Percentiles rank a stretch among this genome's conserved stretches.
Conservation (phyloP, 2,113 vertebrate species). For the Phylloscopus trochilus region DNA sequence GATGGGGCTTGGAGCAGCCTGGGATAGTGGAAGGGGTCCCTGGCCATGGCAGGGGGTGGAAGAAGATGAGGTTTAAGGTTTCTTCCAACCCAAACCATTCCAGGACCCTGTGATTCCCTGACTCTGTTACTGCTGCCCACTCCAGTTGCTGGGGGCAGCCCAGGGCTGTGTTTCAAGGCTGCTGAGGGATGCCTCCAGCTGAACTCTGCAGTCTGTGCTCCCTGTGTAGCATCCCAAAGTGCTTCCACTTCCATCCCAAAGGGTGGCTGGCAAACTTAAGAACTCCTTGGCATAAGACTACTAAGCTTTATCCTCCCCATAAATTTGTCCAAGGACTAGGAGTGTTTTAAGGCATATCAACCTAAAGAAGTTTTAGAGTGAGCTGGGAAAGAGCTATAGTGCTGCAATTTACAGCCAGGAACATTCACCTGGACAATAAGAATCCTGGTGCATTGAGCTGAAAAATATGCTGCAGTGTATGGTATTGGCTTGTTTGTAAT, state of each 20-base stretch:
- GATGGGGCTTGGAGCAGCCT: neutral
- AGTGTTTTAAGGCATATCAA: conserved; percentile 64
- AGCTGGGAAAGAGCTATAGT: conserved; percentile 36
- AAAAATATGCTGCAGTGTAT: conserved; percentile 66
- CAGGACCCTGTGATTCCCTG: neutral
- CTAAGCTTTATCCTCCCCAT: conserved; percentile 50
- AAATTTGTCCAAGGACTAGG: conserved; percentile 63
- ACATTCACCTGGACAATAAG: conserved; percentile 65
- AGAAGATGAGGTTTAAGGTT: neutral
- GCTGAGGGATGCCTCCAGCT: neutral
- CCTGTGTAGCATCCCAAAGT: neutral
- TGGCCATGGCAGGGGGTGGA: neutral
- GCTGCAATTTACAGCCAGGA: conserved; percentile 57
- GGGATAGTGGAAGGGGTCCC: fast-evolving
- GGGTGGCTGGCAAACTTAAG: conserved; percentile 12
- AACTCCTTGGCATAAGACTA: neutral
- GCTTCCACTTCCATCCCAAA: no score
- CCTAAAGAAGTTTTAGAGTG: conserved; percentile 57
- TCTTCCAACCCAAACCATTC: neutral
- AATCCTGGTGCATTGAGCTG: conserved; percentile 60
- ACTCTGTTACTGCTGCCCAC: neutral
- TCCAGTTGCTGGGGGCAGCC: neutral
- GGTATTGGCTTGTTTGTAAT: conserved; percentile 62
- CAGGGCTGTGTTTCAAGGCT: neutral
- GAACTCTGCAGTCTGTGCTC: neutral